Base-by-base conservation (phyloP, 2,888 invertebrate genomes). In the Torymus tubicola region DNA sequence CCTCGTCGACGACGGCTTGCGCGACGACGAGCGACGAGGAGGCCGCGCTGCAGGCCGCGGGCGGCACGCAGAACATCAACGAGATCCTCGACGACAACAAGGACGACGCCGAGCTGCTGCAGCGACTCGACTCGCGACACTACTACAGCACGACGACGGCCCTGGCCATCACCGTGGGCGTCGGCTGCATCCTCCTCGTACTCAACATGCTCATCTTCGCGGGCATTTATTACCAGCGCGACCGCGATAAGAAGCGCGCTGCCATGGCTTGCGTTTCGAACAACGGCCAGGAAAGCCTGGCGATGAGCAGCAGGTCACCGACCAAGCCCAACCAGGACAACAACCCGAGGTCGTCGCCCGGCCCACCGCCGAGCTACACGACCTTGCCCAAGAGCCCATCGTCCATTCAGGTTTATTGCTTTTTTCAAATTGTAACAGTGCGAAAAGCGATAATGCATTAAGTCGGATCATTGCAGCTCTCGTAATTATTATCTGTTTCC, bases 141-240 rank as follows among this genome's bases (percentile, higher is more conserved):
- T 93, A 93, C 87, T 93, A 93, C 87, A 95, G 95, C 86, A 95
- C 95, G 87, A 95, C 95, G 2, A 95, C 95, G 63, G 96, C 96
- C 2, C 92, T 96, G 70, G 95, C 95, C 0, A 95, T 96, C 83
- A 96, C 96, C 3, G 94, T 95, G 11, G 95, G 95, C 11, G 94
- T 95, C 1, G 95, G 95, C 14, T 95, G 95, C 88, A 93, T 95
- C 84, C 92, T 95, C 50, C 91, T 95, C 24, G 93, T 95, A 1
- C 92, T 95, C 31, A 95, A 95, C 89, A 94, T 95, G 92, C 91
- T 95, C 80, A 95, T 96, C 84, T 96, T 95, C 87, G 95, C 96
- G 1, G 96, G 95, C 2, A 95, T 95, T 86, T 95, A 95, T 88
- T 93, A 95, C 84, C 95, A 95, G 87, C 91, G 95, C n/a, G 94